Base-by-base conservation (phyloP, 2,113 vertebrate genomes). In the Porphyrio hochstetteri region DNA sequence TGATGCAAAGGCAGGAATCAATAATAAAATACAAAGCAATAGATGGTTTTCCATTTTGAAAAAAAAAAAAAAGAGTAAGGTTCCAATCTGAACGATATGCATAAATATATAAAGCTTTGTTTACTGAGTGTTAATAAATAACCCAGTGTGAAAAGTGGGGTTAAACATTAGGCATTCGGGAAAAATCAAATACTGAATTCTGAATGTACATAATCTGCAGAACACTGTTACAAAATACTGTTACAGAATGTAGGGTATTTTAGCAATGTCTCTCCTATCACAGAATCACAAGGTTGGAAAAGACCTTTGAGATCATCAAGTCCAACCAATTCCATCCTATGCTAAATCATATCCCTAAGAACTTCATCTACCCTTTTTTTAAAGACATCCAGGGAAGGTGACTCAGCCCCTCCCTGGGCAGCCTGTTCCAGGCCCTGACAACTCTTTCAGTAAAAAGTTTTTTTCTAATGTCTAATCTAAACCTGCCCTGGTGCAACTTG, bases 141-240 rank as follows among this genome's bases (percentile, higher is more conserved):
- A 92, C 72, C 44, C 55, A 71, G 36, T 76, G 60, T 83, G 59
- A 89, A 94, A 97, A 96, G 75, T 89, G 16, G 71, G 97, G 96
- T 97, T 98, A 98, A 97, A 88, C 90, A 98, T 97, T 97, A 97
- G 64, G 92, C 84, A 94, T 90, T 63, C 15, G 1, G 21, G 55
- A 61, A 90, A 91, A 78, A 93, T 64, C 88, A 92, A 96, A 92
- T 55, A 79, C 64, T 75, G 78, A 65, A 38, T 80, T 90, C 65
- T 86, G 46, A 84, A 84, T 92, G 77, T 46, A 55, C 50, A 75
- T 70, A 8, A 55, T 55, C 60, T 72, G 46, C 21, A 64, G 59
- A 67, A 85, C n/a, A 42, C 31, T 44, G 35, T 44, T 86, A 65
- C 11, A 53, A 74, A 84, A 85, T 64, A 52, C 35, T 40, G 13